These are phyloP conservation scores for Heloderma charlesbogerti DNA, from an alignment of 2,113 vertebrate species.

Conservation along the genomic window DNA sequence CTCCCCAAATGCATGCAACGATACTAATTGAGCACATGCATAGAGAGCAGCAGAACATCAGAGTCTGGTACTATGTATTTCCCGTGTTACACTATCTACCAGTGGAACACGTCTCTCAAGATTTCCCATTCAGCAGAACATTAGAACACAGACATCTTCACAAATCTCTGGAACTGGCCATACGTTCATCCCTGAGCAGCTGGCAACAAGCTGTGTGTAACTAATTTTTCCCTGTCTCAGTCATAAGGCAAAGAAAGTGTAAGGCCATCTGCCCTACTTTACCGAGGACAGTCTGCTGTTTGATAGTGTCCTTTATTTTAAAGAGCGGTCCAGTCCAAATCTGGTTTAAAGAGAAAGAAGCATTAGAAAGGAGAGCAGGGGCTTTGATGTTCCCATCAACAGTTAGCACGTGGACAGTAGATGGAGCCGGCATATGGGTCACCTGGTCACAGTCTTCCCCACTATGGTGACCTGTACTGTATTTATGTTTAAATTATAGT, in stretches of 20 bases:
- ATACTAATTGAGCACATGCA: neutral
- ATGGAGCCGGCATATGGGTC: neutral
- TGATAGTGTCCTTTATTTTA: neutral
- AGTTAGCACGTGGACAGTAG: neutral
- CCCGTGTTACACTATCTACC: neutral
- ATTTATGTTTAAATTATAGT: neutral
- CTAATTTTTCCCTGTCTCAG: neutral
- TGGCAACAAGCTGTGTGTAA: neutral
- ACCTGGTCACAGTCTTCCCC: neutral
- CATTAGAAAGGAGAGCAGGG: neutral
- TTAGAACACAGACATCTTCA: neutral
- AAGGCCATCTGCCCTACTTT: neutral
- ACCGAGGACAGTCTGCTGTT: neutral
- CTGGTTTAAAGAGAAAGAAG: no score
- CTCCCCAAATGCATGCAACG: neutral
- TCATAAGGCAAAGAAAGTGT: neutral
- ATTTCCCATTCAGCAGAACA: neutral
- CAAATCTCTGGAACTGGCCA: neutral
- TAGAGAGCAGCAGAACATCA: neutral
- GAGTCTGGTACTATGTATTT: no score
- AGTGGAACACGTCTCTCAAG: neutral
- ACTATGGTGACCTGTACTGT: neutral
- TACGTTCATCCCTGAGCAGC: neutral
- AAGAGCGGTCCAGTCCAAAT: neutral
- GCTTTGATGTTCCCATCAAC: neutral